phyloP scores from a whole-genome alignment of 2,113 vertebrate species.

The Clarias magur region DNA sequence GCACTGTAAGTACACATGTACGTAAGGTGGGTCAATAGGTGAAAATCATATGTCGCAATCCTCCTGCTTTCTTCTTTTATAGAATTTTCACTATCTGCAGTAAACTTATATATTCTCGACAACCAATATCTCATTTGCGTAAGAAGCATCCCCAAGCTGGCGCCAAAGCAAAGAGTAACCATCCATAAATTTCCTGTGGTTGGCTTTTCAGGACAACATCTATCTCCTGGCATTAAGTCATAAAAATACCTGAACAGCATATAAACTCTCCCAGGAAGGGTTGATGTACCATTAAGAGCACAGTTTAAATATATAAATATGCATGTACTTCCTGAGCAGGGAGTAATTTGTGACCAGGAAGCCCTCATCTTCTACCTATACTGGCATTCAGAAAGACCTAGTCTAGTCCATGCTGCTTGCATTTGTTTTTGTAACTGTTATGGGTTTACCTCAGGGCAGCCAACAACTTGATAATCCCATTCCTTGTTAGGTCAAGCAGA shows the following conservation, averaged over 20 bases:
- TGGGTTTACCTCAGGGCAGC: background rate
- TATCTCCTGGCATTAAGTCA: conserved; percentile 26
- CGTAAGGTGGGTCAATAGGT: background rate
- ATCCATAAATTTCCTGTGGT: conserved; percentile 9
- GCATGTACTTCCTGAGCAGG: conserved; percentile 49
- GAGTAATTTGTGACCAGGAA: conserved; percentile 48
- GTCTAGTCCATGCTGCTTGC: background rate
- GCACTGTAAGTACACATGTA: no score
- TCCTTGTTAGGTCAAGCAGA: background rate
- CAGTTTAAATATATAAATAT: conserved; percentile 59
- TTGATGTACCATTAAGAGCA: conserved; percentile 42
- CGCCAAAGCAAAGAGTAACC: conserved; percentile 11
- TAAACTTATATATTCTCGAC: background rate
- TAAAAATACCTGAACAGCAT: conserved; percentile 47
- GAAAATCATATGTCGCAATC: background rate
- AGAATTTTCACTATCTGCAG: background rate
- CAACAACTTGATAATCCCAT: background rate
- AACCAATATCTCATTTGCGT: background rate
- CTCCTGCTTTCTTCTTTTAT: background rate
- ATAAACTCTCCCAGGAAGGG: conserved; percentile 45
- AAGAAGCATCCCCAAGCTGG: background rate
- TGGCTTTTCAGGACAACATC: background rate
- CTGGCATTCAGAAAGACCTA: background rate
- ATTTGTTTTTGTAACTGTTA: background rate
- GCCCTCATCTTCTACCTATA: background rate